Evolutionary conservation across 2,113 vertebrate genomes (phyloP), one percentile per base, ranked within the genome.

Genomic region (Pelvicachromis taeniatus): DNA sequence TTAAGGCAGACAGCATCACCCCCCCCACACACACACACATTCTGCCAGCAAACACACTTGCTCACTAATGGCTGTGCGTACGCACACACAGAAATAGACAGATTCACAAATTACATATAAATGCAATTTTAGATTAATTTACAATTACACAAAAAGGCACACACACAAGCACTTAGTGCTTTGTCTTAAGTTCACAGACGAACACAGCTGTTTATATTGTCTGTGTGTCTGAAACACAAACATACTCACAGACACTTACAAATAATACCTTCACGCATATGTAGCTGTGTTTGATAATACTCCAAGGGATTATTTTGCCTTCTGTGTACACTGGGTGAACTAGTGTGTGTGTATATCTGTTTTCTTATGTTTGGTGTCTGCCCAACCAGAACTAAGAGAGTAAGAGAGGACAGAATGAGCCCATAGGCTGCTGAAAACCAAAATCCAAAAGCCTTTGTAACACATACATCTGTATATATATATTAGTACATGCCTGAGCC

Each of bases 381-480:
- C 85, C 61, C 23, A 21, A 52, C 40, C 63, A 86, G 83, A 81
- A 91, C 89, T 83, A 31, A 78, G 61, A 88, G 55, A 82, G 85
- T 83, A 31, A 78, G 61, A 88, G 55, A 82, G 85, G 85, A 92
- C 82, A 79, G 81, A 85, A 90, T 90, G 78, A 90, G 87, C 85
- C 89, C 87, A 91, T 53, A 42, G 83, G 84, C 45, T 93, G 88
- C 92, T 94, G 86, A 93, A 85, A 90, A 90, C 68, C 81, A 42
- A 63, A 63, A 26, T 78, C 68, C 55, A 42, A 78, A 26, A 89
- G 50, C 21, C 29, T 35, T 53, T 84, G 80, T 84, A 80, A 91
- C 33, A 78, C 77, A 80, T 45, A 56, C 3, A 26, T 9, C 35
- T 65, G 19, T 16, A 42, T 23, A 13, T 48, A 23, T 33, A 29